phyloP scores from a whole-genome alignment of 2,113 vertebrate species.

The Eolophus roseicapilla region DNA sequence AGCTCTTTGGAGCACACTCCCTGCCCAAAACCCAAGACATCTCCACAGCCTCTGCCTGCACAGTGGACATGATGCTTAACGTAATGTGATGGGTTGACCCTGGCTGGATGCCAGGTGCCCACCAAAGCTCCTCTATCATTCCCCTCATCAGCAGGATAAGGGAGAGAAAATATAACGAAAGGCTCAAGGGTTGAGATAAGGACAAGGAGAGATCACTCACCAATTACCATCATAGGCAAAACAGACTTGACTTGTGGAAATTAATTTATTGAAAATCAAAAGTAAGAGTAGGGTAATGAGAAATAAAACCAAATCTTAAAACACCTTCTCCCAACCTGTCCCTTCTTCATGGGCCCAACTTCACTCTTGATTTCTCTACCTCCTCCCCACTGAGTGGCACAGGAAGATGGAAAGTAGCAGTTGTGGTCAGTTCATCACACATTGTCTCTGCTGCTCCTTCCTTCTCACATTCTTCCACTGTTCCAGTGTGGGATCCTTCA shows the following conservation, averaged over 20 bases:
- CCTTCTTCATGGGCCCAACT: not conserved
- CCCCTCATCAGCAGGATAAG: not conserved
- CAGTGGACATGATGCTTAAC: not conserved
- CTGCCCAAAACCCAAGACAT: not conserved
- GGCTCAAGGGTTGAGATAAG: not conserved
- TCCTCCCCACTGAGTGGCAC: not conserved
- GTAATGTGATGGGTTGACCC: too few species aligned
- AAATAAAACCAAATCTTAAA: not conserved
- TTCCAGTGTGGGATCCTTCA: not conserved
- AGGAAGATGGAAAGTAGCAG: not conserved
- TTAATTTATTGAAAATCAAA: not conserved
- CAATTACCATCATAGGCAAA: not conserved
- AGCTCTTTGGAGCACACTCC: accelerated
- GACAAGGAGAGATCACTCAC: not conserved
- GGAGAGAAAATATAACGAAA: not conserved
- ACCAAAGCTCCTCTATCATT: not conserved
- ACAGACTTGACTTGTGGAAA: too few species aligned
- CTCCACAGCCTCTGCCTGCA: too few species aligned
- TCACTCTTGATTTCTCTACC: not conserved
- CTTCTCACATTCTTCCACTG: not conserved
- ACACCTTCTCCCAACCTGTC: not conserved
- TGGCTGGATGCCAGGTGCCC: not conserved
- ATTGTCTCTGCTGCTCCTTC: not conserved
- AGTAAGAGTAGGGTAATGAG: not conserved
- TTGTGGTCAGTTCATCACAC: not conserved